phyloP scores from a whole-genome alignment of 2,797 vertebrate genomes.

The Oryzias dopingdopingensis region DNA sequence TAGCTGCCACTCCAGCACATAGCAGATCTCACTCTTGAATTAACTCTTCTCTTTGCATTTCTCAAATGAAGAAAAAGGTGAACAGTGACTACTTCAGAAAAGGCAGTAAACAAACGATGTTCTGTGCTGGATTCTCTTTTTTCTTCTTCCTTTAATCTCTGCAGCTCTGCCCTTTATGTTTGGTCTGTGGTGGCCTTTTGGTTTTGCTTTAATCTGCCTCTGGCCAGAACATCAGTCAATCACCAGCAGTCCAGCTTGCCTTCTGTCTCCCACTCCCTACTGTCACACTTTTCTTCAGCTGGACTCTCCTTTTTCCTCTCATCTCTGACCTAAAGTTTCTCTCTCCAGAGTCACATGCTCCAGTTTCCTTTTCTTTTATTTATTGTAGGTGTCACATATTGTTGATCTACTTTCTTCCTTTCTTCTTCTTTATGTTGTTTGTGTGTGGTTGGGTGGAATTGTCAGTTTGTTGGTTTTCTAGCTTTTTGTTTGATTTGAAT shows the following conservation, averaged over 20 bases:
- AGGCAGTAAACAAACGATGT: not conserved
- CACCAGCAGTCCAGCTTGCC: constrained; percentile 48
- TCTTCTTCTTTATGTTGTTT: not conserved
- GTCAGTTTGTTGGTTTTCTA: constrained; percentile 21
- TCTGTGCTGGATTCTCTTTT: not conserved
- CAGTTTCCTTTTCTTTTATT: constrained; percentile 10
- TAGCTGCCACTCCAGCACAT: not conserved
- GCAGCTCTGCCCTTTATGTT: constrained; percentile 11
- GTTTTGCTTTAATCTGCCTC: constrained; percentile 64
- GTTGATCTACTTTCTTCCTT: no score
- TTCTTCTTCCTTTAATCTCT: not conserved
- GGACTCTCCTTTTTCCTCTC: constrained; percentile 33
- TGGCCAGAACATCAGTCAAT: constrained; percentile 59
- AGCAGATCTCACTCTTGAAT: not conserved
- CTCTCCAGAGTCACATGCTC: constrained; percentile 7
- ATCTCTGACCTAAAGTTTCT: constrained; percentile 15
- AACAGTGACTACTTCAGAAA: no score
- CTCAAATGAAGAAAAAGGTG: no score
- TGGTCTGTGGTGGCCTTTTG: constrained; percentile 42
- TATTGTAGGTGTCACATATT: not conserved
- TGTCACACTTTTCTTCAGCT: constrained; percentile 46
- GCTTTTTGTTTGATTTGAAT: constrained; percentile 40
- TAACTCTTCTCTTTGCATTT: no score
- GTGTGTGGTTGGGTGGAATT: not conserved
- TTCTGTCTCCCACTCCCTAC: constrained; percentile 43